A percentile compares a stretch with the other conserved stretches of the same genome.
Conservation (phyloP, 2,797 vertebrate genomes). For the Enoplosus armatus region DNA sequence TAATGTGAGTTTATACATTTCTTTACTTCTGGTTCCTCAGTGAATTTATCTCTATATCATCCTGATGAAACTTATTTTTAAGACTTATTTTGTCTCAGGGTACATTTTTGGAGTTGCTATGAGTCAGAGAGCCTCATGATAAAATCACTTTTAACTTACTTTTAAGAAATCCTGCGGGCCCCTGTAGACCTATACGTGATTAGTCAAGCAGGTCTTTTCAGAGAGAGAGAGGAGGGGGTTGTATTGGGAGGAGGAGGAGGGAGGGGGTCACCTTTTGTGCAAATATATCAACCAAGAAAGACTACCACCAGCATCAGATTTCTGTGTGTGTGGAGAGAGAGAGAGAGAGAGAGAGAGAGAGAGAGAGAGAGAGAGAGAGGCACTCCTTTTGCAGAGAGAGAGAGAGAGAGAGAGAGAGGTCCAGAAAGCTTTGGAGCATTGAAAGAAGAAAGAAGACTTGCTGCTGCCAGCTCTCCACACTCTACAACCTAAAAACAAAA, state of each 20-base stretch:
- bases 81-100: conserved; percentile 30
- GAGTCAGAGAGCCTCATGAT: conserved; percentile 65
- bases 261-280: conserved; percentile 87
- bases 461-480: conserved; percentile 53
- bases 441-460: conserved; percentile 65
- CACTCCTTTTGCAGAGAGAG: conserved; percentile 48
- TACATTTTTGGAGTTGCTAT: conserved; percentile 14
- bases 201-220: conserved; percentile 79
- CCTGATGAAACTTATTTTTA: neutral
- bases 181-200: conserved; percentile 50
- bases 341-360: conserved; percentile 46
- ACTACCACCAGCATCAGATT: conserved; percentile 86
- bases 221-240: conserved; percentile 38
- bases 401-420: conserved; percentile 50
- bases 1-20: neutral
- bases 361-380: conserved; percentile 48
- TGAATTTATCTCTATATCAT: neutral
- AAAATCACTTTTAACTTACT: conserved; percentile 76
- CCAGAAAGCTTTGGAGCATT: conserved; percentile 60
- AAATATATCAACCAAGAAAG: conserved; percentile 86
- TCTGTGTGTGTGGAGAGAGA: conserved; percentile 67
- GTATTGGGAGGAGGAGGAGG: conserved; percentile 21
- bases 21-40: neutral
- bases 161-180: conserved; percentile 65
- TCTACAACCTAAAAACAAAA: conserved; percentile 40